A percentile compares a stretch with the other conserved stretches of the same genome.
phyloP scores from a whole-genome alignment of 2,797 vertebrate species.

The Crocidura indochinensis region DNA sequence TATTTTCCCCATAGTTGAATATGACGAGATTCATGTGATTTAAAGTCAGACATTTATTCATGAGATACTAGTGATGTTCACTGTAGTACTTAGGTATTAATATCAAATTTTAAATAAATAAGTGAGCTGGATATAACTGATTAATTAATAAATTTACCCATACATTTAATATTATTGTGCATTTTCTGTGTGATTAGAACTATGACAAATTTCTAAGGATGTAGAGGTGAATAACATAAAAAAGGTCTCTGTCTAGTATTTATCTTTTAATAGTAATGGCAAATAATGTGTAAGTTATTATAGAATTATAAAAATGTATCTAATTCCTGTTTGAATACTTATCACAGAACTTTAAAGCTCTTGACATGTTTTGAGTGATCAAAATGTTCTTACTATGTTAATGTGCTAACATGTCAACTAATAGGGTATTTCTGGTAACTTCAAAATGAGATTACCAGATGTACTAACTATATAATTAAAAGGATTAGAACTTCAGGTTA shows the following conservation, averaged over 20 bases:
- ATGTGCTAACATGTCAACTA: background rate
- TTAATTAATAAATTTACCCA: too few relatives aligned
- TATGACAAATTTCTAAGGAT: background rate
- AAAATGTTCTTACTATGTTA: background rate
- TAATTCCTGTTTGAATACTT: background rate
- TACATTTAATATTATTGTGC: background rate
- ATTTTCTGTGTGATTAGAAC: background rate
- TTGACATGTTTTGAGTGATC: background rate
- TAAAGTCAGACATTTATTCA: background rate
- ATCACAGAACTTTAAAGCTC: background rate
- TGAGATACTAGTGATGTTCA: background rate
- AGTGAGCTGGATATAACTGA: too few relatives aligned
- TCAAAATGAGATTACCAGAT: background rate
- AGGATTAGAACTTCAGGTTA: background rate
- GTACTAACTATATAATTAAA: background rate
- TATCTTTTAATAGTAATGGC: background rate
- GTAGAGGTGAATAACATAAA: background rate
- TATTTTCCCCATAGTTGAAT: background rate
- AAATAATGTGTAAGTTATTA: slow-evolving; percentile 39
- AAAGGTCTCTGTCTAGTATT: background rate
- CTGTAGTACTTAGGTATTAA: background rate
- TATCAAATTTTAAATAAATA: slow-evolving; percentile 31
- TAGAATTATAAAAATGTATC: background rate
- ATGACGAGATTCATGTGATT: background rate
- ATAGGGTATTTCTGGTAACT: background rate